Evolutionary conservation across 2,888 invertebrate species (phyloP), one percentile per base, ranked within the genome.

Genomic region (Phyto melanocephala): DNA sequence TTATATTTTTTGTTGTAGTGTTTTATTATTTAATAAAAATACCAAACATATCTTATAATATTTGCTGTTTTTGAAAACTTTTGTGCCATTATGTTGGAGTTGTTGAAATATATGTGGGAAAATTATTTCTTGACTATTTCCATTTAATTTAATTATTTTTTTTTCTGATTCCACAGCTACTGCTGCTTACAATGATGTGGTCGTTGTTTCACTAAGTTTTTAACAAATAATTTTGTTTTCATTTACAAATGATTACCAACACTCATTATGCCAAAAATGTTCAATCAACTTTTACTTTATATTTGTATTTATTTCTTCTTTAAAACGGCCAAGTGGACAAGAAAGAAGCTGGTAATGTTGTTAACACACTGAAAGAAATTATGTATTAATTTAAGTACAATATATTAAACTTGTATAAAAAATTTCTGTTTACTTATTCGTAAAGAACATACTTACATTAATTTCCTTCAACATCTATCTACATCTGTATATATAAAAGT

Each of bases 231-330:
- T 76, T 79, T 65, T 58, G 22, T 60, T 45, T 81, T 54, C 67
- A 13, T 67, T 77, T 50, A 76, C 80, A 68, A 72, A 68, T 56
- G 62, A 68, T 77, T 72, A 67, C 65, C 67, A 81, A 63, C 72
- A 78, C 72, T 77, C 77, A 84, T 84, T 84, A 82, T 82, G 80
- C 84, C 84, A 84, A 84, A 84, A 84, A 75, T 80, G 82, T 77
- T 62, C 45, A 71, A 80, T 77, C 84, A 84, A 82, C 84, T 82
- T 84, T 84, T 84, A 84, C 84, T 84, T 82, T 82, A 77, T 71
- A 28, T 74, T 72, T 56, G 20, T 70, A 42, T 76, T 58, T 28
- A 28, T 71, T 67, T 67, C 72, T 80, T 72, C 60, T 70, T 54
- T 65, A 28, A 74, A 74, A 63, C 52, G 35, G 33, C 56, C 65